phyloP scores from a whole-genome alignment of 2,888 invertebrate genomes.

The Hypercompe scribonia region DNA sequence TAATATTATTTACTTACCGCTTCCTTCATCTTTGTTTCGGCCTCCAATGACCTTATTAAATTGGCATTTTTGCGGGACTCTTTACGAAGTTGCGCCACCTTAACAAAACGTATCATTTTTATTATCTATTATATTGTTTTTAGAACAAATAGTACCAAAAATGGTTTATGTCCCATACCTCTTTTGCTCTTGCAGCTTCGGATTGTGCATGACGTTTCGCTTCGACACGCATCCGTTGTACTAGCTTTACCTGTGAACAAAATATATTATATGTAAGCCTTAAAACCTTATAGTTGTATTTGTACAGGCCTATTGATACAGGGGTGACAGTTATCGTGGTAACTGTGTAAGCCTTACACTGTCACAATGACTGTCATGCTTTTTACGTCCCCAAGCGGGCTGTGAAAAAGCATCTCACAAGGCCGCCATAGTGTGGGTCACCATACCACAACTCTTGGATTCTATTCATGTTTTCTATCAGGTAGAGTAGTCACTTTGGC shows the following conservation, averaged over 20 bases:
- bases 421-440: too few species aligned
- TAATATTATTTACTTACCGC: slow-evolving; percentile 73
- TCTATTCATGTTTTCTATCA: too few species aligned
- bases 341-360: too few species aligned
- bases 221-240: slow-evolving; percentile 98
- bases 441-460: too few species aligned
- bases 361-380: too few species aligned
- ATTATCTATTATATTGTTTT: not conserved
- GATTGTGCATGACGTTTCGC: slow-evolving; percentile 94
- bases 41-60: slow-evolving; percentile 94
- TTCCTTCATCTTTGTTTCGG: slow-evolving; percentile 95
- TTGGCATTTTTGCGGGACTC: slow-evolving; percentile 96
- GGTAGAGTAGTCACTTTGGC: too few species aligned
- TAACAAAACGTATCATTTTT: slow-evolving; percentile 11
- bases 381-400: too few species aligned
- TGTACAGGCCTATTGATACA: too few species aligned
- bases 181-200: slow-evolving; percentile 92
- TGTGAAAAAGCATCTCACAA: too few species aligned
- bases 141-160: not conserved
- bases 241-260: slow-evolving; percentile 89
- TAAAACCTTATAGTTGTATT: too few species aligned
- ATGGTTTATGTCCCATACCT: slow-evolving; percentile 71
- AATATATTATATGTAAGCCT: not conserved
- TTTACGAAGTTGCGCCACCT: slow-evolving; percentile 95
- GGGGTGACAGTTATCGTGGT: too few species aligned